These are phyloP conservation scores for Leucoraja erinaceus DNA, from an alignment of 2,113 vertebrate species.

Conservation along the genomic window DNA sequence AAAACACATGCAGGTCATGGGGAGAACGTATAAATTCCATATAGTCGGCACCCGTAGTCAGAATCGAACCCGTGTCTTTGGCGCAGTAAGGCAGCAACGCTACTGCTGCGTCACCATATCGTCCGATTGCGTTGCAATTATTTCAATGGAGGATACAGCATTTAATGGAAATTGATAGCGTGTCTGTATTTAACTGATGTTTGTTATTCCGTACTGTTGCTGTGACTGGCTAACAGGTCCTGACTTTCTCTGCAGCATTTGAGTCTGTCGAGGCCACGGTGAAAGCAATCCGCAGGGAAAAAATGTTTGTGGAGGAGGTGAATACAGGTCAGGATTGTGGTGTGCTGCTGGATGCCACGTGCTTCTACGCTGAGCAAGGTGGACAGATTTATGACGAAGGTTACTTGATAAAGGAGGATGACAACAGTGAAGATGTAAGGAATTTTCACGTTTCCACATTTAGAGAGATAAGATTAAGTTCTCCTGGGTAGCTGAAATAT, in stretches of 20 bases:
- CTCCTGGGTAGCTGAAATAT: background rate
- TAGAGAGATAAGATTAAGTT: background rate
- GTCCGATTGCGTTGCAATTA: too few species aligned
- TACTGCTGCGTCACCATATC: too few species aligned
- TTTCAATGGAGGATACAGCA: background rate
- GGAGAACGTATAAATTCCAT: too few species aligned
- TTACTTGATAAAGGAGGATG: slow-evolving; percentile 80
- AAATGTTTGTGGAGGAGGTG: slow-evolving; percentile 76
- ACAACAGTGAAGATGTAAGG: slow-evolving; percentile 76
- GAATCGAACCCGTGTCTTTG: too few species aligned
- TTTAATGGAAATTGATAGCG: background rate
- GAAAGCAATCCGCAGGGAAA: slow-evolving; percentile 80
- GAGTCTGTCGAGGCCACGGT: slow-evolving; percentile 66
- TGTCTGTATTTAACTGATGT: background rate
- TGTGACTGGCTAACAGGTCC: background rate
- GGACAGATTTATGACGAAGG: slow-evolving; percentile 92
- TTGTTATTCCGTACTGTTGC: background rate
- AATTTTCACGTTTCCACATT: background rate
- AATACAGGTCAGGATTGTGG: slow-evolving; percentile 87
- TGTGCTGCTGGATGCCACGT: slow-evolving; percentile 80
- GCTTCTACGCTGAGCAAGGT: slow-evolving; percentile 95
- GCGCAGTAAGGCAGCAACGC: too few species aligned
- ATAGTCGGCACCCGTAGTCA: too few species aligned
- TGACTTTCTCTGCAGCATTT: slow-evolving; percentile 60
- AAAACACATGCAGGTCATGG: too few species aligned